Evolutionary conservation across 1,140 invertebrate species (phyloP), one percentile per base, ranked within the genome.

Genomic region (Conus betulinus): DNA sequence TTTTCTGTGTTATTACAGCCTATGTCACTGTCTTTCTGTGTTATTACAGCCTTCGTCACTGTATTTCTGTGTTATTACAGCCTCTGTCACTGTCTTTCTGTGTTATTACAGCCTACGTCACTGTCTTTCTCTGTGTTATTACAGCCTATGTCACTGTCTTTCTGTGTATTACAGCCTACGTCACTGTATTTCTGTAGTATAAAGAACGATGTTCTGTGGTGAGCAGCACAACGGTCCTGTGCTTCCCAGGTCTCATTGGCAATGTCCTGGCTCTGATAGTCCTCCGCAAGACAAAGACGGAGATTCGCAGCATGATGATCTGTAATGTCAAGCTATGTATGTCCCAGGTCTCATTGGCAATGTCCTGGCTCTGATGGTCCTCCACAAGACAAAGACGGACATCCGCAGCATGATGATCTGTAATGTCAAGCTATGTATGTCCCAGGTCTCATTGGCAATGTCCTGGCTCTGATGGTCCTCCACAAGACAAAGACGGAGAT

Each of bases 321-420:
- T 95, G 60, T 63, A 63, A 63, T 20, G 17, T 63, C 1, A 13
- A 63, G 11, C 11, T 63, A 0, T 63, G 60, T 4, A 63, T 63
- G 17, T 63, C 4, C 17, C 60, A 63, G 60, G 4, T 63, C 17
- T 2, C 60, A 63, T 63, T 2, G 60, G 60, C 87, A 95, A 95
- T 88, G 92, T 93, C 13, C 90, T 94, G 82, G 94, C 95, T 13
- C 90, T 95, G 88, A 91, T 27, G 93, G 93, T 94, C 27, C 91
- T 95, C 3, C 90, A 93, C 74, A 88, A 91, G 20, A 92, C 89
- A 20, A 83, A 85, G 15, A 87, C 88, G 17, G 91, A 91, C 89
- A 90, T 88, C 53, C 92, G 90, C 60, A 91, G 94, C 55, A 93
- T 94, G 60, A 94, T 95, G 55, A 95, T 96, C 88, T 95, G 95